Percentiles rank a stretch among this genome's conserved stretches.
Evolutionary conservation across 1,140 invertebrate genomes (phyloP).

Genomic region (Halesus radiatus): DNA sequence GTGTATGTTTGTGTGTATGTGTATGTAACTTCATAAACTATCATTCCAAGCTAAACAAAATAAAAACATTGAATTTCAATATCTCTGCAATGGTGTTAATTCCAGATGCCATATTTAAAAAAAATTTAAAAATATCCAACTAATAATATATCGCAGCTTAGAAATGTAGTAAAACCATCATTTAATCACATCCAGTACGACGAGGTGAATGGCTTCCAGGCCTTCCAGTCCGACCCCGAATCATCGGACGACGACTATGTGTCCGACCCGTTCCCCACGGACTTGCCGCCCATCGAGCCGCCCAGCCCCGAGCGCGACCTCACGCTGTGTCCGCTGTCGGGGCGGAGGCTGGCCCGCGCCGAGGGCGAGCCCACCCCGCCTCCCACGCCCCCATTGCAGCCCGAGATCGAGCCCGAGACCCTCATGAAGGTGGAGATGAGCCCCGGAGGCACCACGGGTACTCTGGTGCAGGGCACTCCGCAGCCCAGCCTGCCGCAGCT

Average conservation of each 20-base stretch:
- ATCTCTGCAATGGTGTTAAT: too few species aligned
- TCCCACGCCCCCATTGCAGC: constrained; percentile 64
- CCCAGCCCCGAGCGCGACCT: constrained; percentile 78
- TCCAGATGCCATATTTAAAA: too few species aligned
- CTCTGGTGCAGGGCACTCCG: constrained; percentile 70
- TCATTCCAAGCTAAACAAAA: too few species aligned
- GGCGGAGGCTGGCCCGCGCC: constrained; percentile 76
- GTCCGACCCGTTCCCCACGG: constrained; percentile 72
- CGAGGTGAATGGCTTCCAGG: constrained; percentile 35
- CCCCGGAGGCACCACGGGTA: constrained; percentile 76
- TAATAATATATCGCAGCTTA: too few species aligned
- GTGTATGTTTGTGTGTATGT: too few species aligned
- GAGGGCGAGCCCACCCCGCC: constrained; percentile 76
- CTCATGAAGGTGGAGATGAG: constrained; percentile 75
- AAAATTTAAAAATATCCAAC: too few species aligned
- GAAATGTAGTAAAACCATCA: too few species aligned
- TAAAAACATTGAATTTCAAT: too few species aligned
- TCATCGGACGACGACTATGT: constrained; percentile 59
- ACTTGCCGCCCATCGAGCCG: constrained; percentile 73
- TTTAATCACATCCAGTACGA: background rate
- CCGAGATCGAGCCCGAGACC: constrained; percentile 57
- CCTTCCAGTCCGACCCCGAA: constrained; percentile 44
- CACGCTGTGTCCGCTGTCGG: constrained; percentile 78
- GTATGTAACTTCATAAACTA: too few species aligned
- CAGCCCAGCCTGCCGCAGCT: constrained; percentile 67